A percentile compares a stretch with the other conserved stretches of the same genome.
These are phyloP conservation scores for Catocala fraxini DNA, from an alignment of 2,888 invertebrate species.

Conservation along the genomic window DNA sequence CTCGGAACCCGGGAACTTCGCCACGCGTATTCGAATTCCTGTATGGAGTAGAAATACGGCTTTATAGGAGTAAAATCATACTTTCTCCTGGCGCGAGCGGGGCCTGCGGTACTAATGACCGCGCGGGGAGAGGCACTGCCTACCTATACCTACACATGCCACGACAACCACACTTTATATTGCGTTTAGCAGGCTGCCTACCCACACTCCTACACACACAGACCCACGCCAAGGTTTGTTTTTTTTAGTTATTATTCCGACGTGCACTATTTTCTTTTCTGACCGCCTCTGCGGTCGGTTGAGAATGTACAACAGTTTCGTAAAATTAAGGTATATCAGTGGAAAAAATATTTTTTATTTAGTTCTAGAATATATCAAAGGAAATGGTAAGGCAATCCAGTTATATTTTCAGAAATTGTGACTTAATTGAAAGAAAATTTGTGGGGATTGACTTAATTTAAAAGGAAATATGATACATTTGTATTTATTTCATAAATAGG, in stretches of 20 bases:
- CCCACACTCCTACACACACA: slow-evolving; percentile 81
- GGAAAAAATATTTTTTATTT: too few relatives aligned
- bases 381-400: slow-evolving; percentile 41
- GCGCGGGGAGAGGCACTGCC: slow-evolving; percentile 82
- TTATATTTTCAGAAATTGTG: slow-evolving; percentile 47
- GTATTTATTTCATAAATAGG: slow-evolving; percentile 21
- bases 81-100: slow-evolving; percentile 83
- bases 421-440: slow-evolving; percentile 12
- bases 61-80: slow-evolving; percentile 88
- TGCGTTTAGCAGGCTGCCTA: slow-evolving; percentile 85
- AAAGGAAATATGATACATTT: slow-evolving; percentile 28
- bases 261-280: slow-evolving; percentile 83
- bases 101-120: slow-evolving; percentile 85
- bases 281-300: slow-evolving; percentile 61
- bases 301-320: slow-evolving; percentile 48
- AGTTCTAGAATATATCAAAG: slow-evolving; percentile 12
- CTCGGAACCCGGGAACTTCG: slow-evolving; percentile 81
- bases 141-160: slow-evolving; percentile 79
- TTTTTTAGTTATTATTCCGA: slow-evolving; percentile 82
- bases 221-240: slow-evolving; percentile 69
- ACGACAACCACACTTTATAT: slow-evolving; percentile 87
- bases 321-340: slow-evolving; percentile 41
- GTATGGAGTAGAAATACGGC: slow-evolving; percentile 88
- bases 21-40: slow-evolving; percentile 85
- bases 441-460: slow-evolving; percentile 26